phyloP scores from a whole-genome alignment of 2,888 invertebrate species.

The Girardia tigrina region DNA sequence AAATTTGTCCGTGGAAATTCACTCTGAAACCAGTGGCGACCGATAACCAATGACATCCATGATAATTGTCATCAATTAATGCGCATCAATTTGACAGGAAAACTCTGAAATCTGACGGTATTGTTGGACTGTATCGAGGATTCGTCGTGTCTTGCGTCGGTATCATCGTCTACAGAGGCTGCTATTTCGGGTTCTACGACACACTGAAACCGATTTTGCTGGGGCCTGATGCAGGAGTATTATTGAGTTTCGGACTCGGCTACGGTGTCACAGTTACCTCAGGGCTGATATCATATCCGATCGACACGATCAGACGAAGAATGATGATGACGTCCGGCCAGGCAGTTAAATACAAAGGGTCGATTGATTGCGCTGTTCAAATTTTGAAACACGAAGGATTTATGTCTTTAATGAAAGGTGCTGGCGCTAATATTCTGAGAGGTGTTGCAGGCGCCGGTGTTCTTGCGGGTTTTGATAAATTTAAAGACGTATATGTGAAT shows the following conservation, averaged over 20 bases:
- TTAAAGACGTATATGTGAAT: slow-evolving; percentile 44
- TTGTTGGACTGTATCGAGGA: slow-evolving; percentile 50
- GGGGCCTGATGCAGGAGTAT: slow-evolving; percentile 43
- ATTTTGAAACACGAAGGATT: slow-evolving; percentile 70
- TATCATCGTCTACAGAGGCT: slow-evolving; percentile 50
- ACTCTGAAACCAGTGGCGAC: no score
- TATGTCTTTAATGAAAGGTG: slow-evolving; percentile 76
- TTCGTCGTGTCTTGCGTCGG: slow-evolving; percentile 51
- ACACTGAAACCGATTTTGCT: slow-evolving; percentile 48
- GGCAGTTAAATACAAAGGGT: slow-evolving; percentile 59
- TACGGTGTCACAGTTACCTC: slow-evolving; percentile 65
- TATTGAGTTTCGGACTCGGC: slow-evolving; percentile 44
- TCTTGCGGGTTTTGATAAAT: slow-evolving; percentile 48
- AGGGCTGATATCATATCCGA: slow-evolving; percentile 85
- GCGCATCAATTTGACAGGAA: no score
- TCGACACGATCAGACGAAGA: slow-evolving; percentile 78
- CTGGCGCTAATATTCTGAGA: slow-evolving; percentile 49
- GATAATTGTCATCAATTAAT: no score
- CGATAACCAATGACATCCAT: no score
- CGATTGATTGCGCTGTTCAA: slow-evolving; percentile 75
- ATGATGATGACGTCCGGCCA: slow-evolving; percentile 92
- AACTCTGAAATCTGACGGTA: slow-evolving; percentile 47
- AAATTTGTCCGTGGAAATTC: no score
- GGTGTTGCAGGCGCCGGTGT: slow-evolving; percentile 51
- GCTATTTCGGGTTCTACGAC: slow-evolving; percentile 51